Evolutionary conservation across 2,113 vertebrate species (phyloP).

Genomic region (Lepisosteus oculatus): DNA sequence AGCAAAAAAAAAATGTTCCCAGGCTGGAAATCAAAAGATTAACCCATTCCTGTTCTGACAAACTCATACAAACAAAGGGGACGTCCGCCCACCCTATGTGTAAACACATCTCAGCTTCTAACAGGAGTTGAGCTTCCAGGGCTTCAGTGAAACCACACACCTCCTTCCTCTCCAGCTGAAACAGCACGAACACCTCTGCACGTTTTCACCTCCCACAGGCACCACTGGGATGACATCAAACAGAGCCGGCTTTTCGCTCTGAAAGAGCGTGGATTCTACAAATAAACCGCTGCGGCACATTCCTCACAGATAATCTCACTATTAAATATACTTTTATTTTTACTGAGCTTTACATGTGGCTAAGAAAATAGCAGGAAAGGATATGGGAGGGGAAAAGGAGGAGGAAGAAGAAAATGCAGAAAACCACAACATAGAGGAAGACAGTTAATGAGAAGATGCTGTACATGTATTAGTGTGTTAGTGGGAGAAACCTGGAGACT

Average conservation of each 20-base stretch:
- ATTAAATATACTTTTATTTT: neutral
- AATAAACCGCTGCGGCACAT: neutral
- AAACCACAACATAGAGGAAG: no score
- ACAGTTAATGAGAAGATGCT: neutral
- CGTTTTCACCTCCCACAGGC: neutral
- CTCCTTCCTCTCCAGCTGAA: neutral
- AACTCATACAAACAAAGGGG: slow-evolving; percentile 8
- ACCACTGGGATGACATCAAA: neutral
- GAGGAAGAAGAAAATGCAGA: neutral
- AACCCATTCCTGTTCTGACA: neutral
- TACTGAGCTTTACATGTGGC: neutral
- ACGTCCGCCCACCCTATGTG: neutral
- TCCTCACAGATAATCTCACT: neutral
- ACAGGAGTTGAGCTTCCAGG: neutral
- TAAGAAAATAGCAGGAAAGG: neutral
- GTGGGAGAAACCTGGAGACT: neutral
- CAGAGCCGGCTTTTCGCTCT: neutral
- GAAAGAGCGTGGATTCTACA: neutral
- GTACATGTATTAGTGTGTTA: neutral
- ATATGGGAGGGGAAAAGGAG: neutral
- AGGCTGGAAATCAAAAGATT: neutral
- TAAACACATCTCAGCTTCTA: neutral
- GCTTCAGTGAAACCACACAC: neutral
- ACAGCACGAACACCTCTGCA: neutral
- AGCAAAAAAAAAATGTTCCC: neutral